These are phyloP conservation scores for Urechis unicinctus DNA, from an alignment of 2,888 invertebrate genomes.

Conservation along the genomic window DNA sequence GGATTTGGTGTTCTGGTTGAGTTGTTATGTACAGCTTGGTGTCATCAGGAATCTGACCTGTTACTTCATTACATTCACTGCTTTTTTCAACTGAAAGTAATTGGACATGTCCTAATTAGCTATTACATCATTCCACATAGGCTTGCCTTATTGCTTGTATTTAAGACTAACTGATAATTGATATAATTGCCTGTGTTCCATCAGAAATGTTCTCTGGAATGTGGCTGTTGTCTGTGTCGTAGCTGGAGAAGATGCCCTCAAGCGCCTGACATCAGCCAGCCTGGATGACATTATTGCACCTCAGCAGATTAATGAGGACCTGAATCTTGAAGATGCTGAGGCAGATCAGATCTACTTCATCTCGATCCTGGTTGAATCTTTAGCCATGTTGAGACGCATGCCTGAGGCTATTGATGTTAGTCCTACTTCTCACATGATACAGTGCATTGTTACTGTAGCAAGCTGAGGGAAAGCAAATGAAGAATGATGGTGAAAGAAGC, in stretches of 20 bases:
- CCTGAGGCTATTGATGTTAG: constrained; percentile 74
- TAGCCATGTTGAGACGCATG: constrained; percentile 74
- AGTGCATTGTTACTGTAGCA: not conserved
- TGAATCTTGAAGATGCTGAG: constrained; percentile 40
- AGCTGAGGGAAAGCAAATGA: too few species aligned
- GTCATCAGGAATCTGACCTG: too few species aligned
- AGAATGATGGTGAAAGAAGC: not conserved
- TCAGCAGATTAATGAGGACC: constrained; percentile 25
- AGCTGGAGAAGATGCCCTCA: constrained; percentile 11
- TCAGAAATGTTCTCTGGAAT: too few species aligned
- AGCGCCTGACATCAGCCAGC: constrained; percentile 9
- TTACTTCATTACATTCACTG: too few species aligned
- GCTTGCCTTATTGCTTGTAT: too few species aligned
- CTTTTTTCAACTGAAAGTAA: too few species aligned
- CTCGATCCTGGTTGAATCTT: constrained; percentile 72
- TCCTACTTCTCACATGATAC: not conserved
- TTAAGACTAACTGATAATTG: too few species aligned
- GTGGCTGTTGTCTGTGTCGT: not conserved
- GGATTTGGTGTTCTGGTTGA: too few species aligned
- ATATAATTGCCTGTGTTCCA: too few species aligned
- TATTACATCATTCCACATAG: too few species aligned
- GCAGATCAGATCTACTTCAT: constrained; percentile 63
- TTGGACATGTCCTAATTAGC: too few species aligned
- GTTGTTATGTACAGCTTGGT: too few species aligned
- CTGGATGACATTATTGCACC: constrained; percentile 14